These are phyloP conservation scores for Apaloderma vittatum DNA, from an alignment of 2,113 vertebrate species.

Conservation along the genomic window DNA sequence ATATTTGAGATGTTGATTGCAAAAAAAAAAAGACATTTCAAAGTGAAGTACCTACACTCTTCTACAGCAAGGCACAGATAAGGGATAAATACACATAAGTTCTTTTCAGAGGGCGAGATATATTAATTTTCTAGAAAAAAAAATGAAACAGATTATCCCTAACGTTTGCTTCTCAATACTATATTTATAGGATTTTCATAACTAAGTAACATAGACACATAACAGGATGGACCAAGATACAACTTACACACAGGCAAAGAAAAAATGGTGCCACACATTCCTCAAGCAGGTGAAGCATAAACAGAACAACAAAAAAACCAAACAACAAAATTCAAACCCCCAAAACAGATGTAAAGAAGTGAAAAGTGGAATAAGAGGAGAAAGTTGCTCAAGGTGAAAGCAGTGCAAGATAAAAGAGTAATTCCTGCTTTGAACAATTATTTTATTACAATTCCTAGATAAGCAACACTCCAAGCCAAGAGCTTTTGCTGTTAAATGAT, in stretches of 20 bases:
- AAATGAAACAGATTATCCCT: background rate
- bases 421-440: slow-evolving; percentile 21
- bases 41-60: background rate
- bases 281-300: background rate
- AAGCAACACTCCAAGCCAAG: background rate
- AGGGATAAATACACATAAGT: background rate
- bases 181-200: background rate
- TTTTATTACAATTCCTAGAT: slow-evolving; percentile 11
- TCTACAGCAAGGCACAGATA: background rate
- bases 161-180: background rate
- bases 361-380: background rate
- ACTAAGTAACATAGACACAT: background rate
- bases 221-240: background rate
- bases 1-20: background rate
- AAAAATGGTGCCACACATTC: background rate
- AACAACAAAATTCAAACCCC: background rate
- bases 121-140: background rate
- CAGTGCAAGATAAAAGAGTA: slow-evolving; percentile 10
- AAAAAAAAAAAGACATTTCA: background rate
- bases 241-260: background rate
- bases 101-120: background rate
- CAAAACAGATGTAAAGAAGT: background rate
- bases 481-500: slow-evolving; percentile 12
- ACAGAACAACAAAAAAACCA: background rate
- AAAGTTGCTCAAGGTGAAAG: slow-evolving; percentile 21